Evolutionary conservation across 23 tunicate genomes (phyloP).

Genomic region (Trididemnum clinides): DNA sequence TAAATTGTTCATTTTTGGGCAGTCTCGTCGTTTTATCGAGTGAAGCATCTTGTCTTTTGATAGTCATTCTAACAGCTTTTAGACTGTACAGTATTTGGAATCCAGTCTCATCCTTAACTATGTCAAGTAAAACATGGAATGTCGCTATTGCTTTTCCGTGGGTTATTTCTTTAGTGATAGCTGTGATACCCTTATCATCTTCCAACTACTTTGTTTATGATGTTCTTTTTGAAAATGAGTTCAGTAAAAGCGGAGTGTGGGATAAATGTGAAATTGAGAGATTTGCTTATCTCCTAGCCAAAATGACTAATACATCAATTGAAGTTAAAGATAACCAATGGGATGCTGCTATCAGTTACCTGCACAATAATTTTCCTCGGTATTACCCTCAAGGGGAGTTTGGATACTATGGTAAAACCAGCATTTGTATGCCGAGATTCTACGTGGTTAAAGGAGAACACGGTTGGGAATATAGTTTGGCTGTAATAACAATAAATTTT

Average conservation of each 20-base stretch:
- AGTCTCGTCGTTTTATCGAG: slow-evolving; percentile 21
- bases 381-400: slow-evolving; percentile 43
- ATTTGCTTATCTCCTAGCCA: slow-evolving; percentile 3
- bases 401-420: slow-evolving; percentile 47
- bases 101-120: not conserved
- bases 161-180: slow-evolving; percentile 1
- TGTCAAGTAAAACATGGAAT: not conserved
- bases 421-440: slow-evolving; percentile 50
- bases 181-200: slow-evolving; percentile 4
- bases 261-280: not conserved
- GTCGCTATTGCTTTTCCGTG: not conserved
- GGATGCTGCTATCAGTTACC: not conserved
- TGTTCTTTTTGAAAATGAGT: slow-evolving; percentile 12
- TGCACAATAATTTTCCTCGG: not conserved
- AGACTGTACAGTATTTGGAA: not conserved
- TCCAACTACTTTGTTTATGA: not conserved
- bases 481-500: slow-evolving; percentile 42
- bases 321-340: not conserved
- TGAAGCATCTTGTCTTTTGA: slow-evolving; percentile 29
- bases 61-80: slow-evolving; percentile 7
- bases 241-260: not conserved
- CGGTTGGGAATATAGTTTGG: slow-evolving; percentile 37
- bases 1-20: not conserved
- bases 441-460: not conserved
- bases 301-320: not conserved